Base-by-base conservation (phyloP, 2,888 invertebrate species). In the Tipula confusa region DNA sequence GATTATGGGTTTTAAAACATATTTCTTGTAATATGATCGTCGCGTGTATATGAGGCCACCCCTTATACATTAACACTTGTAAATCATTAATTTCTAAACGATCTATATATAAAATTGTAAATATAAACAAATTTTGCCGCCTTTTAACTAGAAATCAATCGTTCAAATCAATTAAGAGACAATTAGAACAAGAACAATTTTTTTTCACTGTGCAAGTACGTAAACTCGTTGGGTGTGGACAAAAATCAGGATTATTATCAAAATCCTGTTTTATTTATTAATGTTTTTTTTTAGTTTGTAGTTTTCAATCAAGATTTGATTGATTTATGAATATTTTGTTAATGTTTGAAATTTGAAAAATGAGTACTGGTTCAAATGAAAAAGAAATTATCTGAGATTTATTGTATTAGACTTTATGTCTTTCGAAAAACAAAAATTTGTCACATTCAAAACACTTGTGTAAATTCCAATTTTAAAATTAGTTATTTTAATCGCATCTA, bases 171-270 rank as follows among this genome's bases (percentile, higher is more conserved):
- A 64, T 64, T 64, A 64, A 64, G 11, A 64, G 11, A 64, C 64
- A 64, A 64, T 64, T 64, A 64, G 64, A 64, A 64, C 11, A 64
- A 64, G 64, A 64, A 64, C 64, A 24, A 24, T 64, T 24, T 64
- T 64, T 64, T 24, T 64, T 43, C n/a, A 43, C 3, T 33, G 33
- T 33, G 11, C 33, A 3, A 1, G 6, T 33, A 11, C 6, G 33
- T 33, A 31, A 31, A 43, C n/a, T 43, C 43, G 64, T 64, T 64
- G 64, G 64, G 64, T 64, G 64, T 64, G 64, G 64, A 64, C 64
- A 64, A 64, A n/a, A 64, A 64, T 64, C 64, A 64, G 64, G 64
- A 64, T 64, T 64, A 64, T 64, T 64, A 64, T 64, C 64, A 24
- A 64, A 64, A 64, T 64, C 64, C 64, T 64, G 64, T 64, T 64